Percentiles rank a stretch among this genome's conserved stretches.
These are phyloP conservation scores for Tupaia chinensis DNA, from an alignment of 2,113 vertebrate genomes.

Conservation along the genomic window DNA sequence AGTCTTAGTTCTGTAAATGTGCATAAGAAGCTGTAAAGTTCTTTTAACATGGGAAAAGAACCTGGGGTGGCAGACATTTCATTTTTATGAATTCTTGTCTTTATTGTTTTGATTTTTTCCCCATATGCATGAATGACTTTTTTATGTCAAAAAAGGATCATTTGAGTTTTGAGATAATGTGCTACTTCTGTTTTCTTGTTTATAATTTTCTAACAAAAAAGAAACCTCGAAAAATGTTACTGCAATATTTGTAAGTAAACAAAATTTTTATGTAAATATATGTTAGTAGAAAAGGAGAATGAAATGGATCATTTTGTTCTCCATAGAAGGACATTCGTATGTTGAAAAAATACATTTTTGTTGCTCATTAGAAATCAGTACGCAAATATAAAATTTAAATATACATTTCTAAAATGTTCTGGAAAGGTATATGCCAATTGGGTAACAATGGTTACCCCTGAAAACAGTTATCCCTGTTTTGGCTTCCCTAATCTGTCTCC, in stretches of 20 bases:
- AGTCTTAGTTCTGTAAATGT: not conserved
- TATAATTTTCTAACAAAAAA: slow-evolving; percentile 7
- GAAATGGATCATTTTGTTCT: not conserved
- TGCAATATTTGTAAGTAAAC: not conserved
- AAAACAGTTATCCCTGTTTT: not conserved
- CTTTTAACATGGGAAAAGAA: slow-evolving; percentile 36
- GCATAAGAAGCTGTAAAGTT: not conserved
- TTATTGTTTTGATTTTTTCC: slow-evolving; percentile 25
- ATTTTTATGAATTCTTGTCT: not conserved
- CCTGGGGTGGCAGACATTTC: not conserved
- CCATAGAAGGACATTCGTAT: not conserved
- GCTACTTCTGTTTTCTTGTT: not conserved
- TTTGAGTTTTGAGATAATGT: slow-evolving; percentile 23
- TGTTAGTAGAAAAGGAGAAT: not conserved
- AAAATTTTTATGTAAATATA: not conserved
- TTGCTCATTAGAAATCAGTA: not conserved
- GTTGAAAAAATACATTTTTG: not conserved
- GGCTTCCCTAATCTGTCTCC: not conserved
- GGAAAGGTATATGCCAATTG: not conserved
- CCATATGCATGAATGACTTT: not conserved
- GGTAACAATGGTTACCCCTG: not conserved
- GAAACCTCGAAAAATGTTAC: not conserved
- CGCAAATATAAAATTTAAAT: not conserved
- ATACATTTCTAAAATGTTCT: not conserved
- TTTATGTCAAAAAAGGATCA: not conserved